Percentiles rank a stretch among this genome's conserved stretches.
Conservation (phyloP, 2,888 invertebrate species). For the Apeira syringaria region DNA sequence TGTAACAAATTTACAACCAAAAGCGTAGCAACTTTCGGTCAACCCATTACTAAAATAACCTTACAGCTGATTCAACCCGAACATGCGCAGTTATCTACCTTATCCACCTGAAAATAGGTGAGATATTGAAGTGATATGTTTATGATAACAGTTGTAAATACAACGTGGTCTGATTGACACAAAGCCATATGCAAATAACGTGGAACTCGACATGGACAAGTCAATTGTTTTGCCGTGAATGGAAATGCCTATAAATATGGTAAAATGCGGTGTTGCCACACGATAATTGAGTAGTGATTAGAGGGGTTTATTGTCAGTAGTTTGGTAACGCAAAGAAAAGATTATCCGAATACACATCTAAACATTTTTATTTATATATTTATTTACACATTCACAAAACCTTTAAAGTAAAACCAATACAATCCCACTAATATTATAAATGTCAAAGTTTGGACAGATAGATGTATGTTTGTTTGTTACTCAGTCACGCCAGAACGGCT, state of each 20-base stretch:
- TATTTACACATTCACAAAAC: too few relatives aligned
- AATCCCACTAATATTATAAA: neutral
- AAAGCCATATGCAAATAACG: constrained; percentile 32
- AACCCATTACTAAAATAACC: constrained; percentile 1
- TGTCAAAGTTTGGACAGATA: neutral
- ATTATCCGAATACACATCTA: too few relatives aligned
- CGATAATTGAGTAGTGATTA: constrained; percentile 9
- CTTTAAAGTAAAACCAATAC: too few relatives aligned
- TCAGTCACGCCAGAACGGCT: too few relatives aligned
- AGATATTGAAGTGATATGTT: neutral
- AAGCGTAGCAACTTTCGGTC: constrained; percentile 8
- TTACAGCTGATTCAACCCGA: neutral
- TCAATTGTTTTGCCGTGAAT: constrained; percentile 26
- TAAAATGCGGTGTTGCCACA: constrained; percentile 2
- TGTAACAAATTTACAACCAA: constrained; percentile 5
- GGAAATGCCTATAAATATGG: constrained; percentile 21
- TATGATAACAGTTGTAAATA: neutral
- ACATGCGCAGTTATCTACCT: neutral
- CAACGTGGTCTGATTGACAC: constrained; percentile 21
- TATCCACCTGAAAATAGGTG: neutral
- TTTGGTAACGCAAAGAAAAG: too few relatives aligned
- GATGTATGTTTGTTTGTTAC: neutral
- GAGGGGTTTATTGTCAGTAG: constrained; percentile 2
- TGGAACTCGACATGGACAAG: constrained; percentile 29
- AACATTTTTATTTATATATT: too few relatives aligned